Conservation (phyloP, 2,113 vertebrate genomes). For the Nothocercus nigrocapillus region DNA sequence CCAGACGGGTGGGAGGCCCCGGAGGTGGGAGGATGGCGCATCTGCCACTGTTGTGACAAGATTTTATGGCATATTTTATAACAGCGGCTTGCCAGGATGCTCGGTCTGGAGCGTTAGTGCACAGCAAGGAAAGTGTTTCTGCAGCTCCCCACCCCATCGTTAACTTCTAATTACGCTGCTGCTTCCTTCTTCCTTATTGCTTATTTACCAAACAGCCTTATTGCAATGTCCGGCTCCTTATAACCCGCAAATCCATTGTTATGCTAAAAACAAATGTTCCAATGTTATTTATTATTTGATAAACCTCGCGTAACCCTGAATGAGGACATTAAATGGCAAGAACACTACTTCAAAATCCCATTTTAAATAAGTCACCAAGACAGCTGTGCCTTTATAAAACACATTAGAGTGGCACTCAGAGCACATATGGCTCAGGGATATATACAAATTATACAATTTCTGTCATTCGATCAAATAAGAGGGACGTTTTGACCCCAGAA, state of each 20-base stretch:
- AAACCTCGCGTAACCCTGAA: slow-evolving; percentile 82
- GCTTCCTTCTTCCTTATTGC: slow-evolving; percentile 45
- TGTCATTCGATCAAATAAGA: slow-evolving; percentile 89
- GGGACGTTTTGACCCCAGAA: slow-evolving; percentile 83
- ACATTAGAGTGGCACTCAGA: slow-evolving; percentile 88
- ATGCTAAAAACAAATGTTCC: slow-evolving; percentile 69
- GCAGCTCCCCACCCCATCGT: not conserved
- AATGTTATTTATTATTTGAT: slow-evolving; percentile 78
- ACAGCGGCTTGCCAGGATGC: slow-evolving; percentile 27
- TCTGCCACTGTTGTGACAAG: slow-evolving; percentile 48
- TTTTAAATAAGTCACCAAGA: slow-evolving; percentile 86
- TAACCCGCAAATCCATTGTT: slow-evolving; percentile 65
- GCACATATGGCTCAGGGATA: slow-evolving; percentile 87
- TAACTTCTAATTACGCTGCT: slow-evolving; percentile 65
- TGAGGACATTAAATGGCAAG: slow-evolving; percentile 81
- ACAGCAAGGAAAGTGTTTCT: not conserved
- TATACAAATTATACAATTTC: slow-evolving; percentile 92
- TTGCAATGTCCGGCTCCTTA: slow-evolving; percentile 43
- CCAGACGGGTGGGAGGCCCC: not conserved
- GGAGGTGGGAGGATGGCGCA: not conserved
- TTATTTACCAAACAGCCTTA: slow-evolving; percentile 65
- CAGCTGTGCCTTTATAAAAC: slow-evolving; percentile 85
- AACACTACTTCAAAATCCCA: slow-evolving; percentile 84
- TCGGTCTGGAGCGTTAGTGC: not conserved
- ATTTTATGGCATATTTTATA: slow-evolving; percentile 17